Base-by-base conservation (phyloP, 35 echinoderm and acorn worm genomes). In the Stichopus chloronotus region DNA sequence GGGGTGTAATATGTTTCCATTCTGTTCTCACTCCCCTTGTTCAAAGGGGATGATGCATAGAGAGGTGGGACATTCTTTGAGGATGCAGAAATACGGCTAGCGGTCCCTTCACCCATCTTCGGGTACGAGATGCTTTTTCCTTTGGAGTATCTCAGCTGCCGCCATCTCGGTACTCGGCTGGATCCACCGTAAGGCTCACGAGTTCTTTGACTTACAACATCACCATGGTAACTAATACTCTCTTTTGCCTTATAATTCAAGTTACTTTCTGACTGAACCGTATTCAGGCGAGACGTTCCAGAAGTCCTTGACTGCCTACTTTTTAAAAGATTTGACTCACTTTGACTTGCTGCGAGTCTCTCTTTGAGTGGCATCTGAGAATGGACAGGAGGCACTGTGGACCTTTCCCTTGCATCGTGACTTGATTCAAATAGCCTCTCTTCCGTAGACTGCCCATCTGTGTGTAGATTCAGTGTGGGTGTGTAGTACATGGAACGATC, bases 111-210 rank as follows among this genome's bases (percentile, higher is more conserved):
- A 58, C 82, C 82, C 10, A 7, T 59, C 82, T 58, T 89, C 30
- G 87, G 25, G 71, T 23, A 16, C 24, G 57, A 25, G 21, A 89
- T 59, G 30, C 19, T 52, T 25, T 89, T 89, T 24, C 59, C 87
- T 54, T 14, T 89, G 0, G 87, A 89, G 87, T 89, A 89, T 4
- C 87, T n/a, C 5, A 89, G 87, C 59, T 89, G 87, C 52, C 87
- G 20, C 87, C 87, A 89, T 16, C 65, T 24, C 8, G 87, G 87
- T 24, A 89, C 17, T 71, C 82, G 55, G 7, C 69, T 74, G 22
- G 69, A 74, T 74, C 69, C 69, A 16, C 14, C 4, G 2, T 20
- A 4, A 21, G 19, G 19, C 17, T 74, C 17, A n/a, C 22, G 69
- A n/a, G 8, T 20, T 74, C 22, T n/a, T 74, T 74, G 69, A 74